Evolutionary conservation across 2,797 vertebrate genomes (phyloP), one percentile per base, ranked within the genome.

Genomic region (Hybognathus amarus): DNA sequence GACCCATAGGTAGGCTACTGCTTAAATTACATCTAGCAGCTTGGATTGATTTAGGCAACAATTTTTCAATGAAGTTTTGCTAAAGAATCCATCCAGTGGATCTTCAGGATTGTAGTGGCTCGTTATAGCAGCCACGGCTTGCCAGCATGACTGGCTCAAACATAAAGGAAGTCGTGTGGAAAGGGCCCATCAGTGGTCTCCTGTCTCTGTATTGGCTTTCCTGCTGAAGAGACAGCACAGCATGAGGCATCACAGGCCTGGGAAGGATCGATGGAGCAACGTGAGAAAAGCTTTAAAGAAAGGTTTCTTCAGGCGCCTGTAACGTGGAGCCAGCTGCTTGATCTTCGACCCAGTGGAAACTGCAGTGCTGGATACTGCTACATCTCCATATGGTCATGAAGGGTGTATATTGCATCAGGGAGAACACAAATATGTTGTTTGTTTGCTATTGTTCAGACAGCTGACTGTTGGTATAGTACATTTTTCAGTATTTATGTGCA

Each of bases 201-300:
- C 68, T 33, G 54, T 75, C 81, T 77, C 74, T 78, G 67, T 30
- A 76, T 82, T 80, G 87, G 69, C 56, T 82, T 87, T 87, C 88
- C 85, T 83, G 81, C 79, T 77, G 86, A 85, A 85, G 66, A 80
- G 52, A 69, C 74, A 50, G 56, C 83, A 47, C 88, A 89, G 80
- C 81, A n/a, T 87, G 87, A 78, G 82, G 78, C 70, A 59, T 80
- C 36, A 61, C 80, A 82, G 63, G 83, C 84, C 80, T 88, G 85
- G 85, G 85, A 88, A 84, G 82, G 83, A 90, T 91, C 89, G 84
- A 89, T 89, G 83, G 61, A 86, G 83, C 33, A 42, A 86, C 15
- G 64, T 80, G 79, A 87, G 85, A 87, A 87, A 82, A 56, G 84
- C 83, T 90, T 87, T 88, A 69, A 86, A 82, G 83, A 63, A 83